Evolutionary conservation across 2,888 invertebrate species (phyloP), one percentile per base, ranked within the genome.

Genomic region (Mesorhabditis belari): DNA sequence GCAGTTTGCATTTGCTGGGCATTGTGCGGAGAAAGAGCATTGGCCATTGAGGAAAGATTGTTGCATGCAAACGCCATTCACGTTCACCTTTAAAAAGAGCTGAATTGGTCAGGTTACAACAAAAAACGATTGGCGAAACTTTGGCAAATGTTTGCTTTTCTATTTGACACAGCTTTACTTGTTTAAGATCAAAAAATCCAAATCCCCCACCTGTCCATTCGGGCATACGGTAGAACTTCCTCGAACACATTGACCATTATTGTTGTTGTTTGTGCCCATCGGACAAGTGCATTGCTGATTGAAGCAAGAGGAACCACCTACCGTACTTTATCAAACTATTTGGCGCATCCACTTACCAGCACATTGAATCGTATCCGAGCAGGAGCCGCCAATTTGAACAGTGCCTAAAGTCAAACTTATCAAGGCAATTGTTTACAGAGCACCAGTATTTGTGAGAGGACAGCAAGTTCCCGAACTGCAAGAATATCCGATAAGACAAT

Each of bases 11-110:
- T 35, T 26, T 0, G 53, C 49, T 24, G 35, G 21, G 27, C 60
- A 60, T 55, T 55, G 55, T 19, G 54, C 55, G 54, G 60, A 60
- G 55, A 60, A 53, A 25, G 54, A 24, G 44, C 44, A 35, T 35
- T 35, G 44, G 44, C 44, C 44, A 17, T n/a, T n/a, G 44, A 35
- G 44, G n/a, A 17, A 35, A 9, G 44, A 35, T n/a, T 9, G 12
- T 35, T 35, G 44, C 12, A 17, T 17, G 44, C 44, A 35, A n/a
- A 35, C n/a, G 12, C 44, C 44, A n/a, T 35, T 35, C 12, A 35
- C 44, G 12, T 17, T 9, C 12, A 35, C 44, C 44, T 35, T 17
- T 35, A 35, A n/a, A n/a, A n/a, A n/a, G n/a, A n/a, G n/a, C n/a
- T n/a, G n/a, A n/a, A n/a, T n/a, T n/a, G n/a, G n/a, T n/a, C n/a